Conservation (phyloP, 1,140 invertebrate species). For the Drosophila melanogaster region DNA sequence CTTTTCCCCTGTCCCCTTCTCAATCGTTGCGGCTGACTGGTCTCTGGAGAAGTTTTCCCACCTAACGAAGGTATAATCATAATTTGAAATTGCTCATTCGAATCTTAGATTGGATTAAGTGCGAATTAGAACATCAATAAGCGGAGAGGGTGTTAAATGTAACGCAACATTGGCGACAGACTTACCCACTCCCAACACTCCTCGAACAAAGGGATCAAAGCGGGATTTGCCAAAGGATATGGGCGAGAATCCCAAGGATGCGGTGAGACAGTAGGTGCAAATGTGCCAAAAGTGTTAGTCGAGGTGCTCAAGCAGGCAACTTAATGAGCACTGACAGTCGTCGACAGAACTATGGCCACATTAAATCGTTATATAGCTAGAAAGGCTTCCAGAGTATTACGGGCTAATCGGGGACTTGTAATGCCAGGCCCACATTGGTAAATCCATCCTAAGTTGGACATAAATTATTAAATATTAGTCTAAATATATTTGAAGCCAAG, state of each 20-base stretch:
- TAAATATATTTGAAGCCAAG: not conserved
- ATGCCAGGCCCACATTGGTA: not conserved
- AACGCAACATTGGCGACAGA: slow-evolving; percentile 77
- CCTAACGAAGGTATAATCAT: slow-evolving; percentile 76
- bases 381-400: slow-evolving; percentile 27
- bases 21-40: slow-evolving; percentile 72
- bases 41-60: slow-evolving; percentile 53
- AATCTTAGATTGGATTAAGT: slow-evolving; percentile 83
- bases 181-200: slow-evolving; percentile 1
- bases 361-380: slow-evolving; percentile 43
- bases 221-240: slow-evolving; percentile 56
- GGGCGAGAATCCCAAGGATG: slow-evolving; percentile 5
- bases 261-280: slow-evolving; percentile 57
- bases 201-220: slow-evolving; percentile 72
- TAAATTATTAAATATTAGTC: not conserved
- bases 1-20: slow-evolving; percentile 25
- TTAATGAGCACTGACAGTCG: slow-evolving; percentile 68
- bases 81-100: slow-evolving; percentile 83
- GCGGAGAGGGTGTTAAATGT: slow-evolving; percentile 54
- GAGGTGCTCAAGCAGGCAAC: slow-evolving; percentile 72
- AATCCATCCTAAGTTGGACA: not conserved
- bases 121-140: slow-evolving; percentile 83
- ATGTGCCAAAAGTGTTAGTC: slow-evolving; percentile 70
- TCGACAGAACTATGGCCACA: slow-evolving; percentile 42
- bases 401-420: slow-evolving; percentile 21